Conservation (phyloP, 2,888 invertebrate genomes). For the Diplazon laetatorius region DNA sequence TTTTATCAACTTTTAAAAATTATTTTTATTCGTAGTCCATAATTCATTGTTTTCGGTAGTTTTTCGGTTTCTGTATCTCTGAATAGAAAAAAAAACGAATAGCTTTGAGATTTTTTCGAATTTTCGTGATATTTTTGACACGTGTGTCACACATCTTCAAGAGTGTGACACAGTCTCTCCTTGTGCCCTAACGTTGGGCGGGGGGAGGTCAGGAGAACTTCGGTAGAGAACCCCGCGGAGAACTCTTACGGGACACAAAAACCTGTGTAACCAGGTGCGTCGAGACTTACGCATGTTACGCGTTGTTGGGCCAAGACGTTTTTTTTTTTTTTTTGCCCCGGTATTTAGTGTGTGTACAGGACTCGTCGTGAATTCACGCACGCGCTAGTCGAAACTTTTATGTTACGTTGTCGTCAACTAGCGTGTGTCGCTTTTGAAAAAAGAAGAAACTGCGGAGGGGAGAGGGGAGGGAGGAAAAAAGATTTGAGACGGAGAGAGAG, state of each 20-base stretch:
- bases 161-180: too few species aligned
- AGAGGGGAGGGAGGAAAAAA: constrained; percentile 18
- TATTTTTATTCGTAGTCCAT: too few species aligned
- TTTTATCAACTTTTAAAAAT: not conserved
- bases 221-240: constrained; percentile 16
- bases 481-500: constrained; percentile 26
- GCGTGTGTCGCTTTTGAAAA: constrained; percentile 53
- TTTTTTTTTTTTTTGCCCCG: too few species aligned
- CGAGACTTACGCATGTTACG: constrained; percentile 17
- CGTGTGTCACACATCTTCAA: too few species aligned
- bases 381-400: constrained; percentile 52
- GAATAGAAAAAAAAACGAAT: too few species aligned
- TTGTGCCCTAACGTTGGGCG: not conserved
- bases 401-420: constrained; percentile 48
- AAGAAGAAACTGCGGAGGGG: constrained; percentile 15
- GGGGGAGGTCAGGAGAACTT: not conserved
- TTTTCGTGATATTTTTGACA: too few species aligned
- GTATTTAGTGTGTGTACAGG: not conserved
- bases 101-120: too few species aligned
- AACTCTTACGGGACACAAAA: constrained; percentile 43
- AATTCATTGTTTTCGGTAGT: too few species aligned
- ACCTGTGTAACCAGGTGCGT: constrained; percentile 59
- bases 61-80: too few species aligned
- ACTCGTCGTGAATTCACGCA: constrained; percentile 46
- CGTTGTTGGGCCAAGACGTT: constrained; percentile 33